A percentile compares a stretch with the other conserved stretches of the same genome.
Conservation (phyloP, 92 coral and sea anemone genomes). For the Epizoanthus scotinus region DNA sequence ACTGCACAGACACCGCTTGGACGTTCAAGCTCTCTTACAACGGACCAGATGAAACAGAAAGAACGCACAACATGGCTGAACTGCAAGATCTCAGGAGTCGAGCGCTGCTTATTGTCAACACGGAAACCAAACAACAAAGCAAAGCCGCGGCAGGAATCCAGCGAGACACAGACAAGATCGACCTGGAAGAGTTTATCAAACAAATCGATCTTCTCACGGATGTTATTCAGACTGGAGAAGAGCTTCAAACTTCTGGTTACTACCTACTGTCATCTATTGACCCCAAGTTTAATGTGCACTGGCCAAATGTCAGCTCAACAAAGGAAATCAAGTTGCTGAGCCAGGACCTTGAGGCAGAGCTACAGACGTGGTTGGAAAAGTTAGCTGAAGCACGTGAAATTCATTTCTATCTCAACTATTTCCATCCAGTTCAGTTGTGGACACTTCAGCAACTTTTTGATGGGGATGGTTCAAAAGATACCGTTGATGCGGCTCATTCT, state of each 20-base stretch:
- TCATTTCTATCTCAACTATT: constrained; percentile 60
- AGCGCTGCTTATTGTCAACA: constrained; percentile 62
- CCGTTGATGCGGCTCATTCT: constrained; percentile 3
- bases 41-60: constrained; percentile 7
- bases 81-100: constrained; percentile 77
- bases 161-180: constrained; percentile 29
- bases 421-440: constrained; percentile 76
- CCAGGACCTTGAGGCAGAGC: constrained; percentile 28
- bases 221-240: constrained; percentile 41
- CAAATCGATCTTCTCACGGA: constrained; percentile 67
- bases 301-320: constrained; percentile 49
- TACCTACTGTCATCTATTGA: no score
- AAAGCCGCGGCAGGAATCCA: constrained; percentile 22
- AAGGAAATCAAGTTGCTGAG: constrained; percentile 42
- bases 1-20: constrained; percentile 30
- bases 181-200: constrained; percentile 53
- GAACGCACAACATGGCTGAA: constrained; percentile 41
- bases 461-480: constrained; percentile 23
- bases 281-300: constrained; percentile 41
- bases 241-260: constrained; percentile 65
- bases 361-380: constrained; percentile 48
- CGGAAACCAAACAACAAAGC: constrained; percentile 54
- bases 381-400: constrained; percentile 39
- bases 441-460: constrained; percentile 49
- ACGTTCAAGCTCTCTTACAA: constrained; percentile 52